Base-by-base conservation (phyloP, 1,140 invertebrate genomes). In the Drosophila nannoptera region DNA sequence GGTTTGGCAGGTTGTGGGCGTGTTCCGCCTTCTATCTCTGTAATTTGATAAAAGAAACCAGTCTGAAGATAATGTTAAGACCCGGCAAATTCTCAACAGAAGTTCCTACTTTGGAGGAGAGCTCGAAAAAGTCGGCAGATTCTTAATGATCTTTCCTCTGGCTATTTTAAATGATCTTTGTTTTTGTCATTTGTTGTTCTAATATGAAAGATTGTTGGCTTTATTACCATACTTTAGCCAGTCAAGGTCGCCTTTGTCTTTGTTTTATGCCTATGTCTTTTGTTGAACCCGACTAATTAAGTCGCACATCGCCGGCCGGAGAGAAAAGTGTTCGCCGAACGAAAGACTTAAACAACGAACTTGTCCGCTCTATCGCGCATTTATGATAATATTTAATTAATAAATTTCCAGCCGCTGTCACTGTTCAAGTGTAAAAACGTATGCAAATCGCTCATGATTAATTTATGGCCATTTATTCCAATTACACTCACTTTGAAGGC, bases 401-500 rank as follows among this genome's bases (percentile, higher is more conserved):
- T 73, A 49, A 76, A 71, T 60, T 54, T 45, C 42, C 43, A 64
- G 48, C 69, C 36, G 60, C 63, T 66, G 75, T 72, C 63, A 75
- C 45, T 77, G 75, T 69, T 45, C 32, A 69, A 73, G 49, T 65
- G 46, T 43, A 50, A 1, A 22, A 22, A 11, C 43, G 32, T 60
- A 67, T 67, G 69, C 69, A 60, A 66, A 71, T 53, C 22, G 31
- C 4, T 7, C 12, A 54, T 35, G 48, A 36, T 33, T 29, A 43
- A 48, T 62, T 58, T 76, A 65, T 66, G 71, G 58, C 8, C 61
- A 78, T 63, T 78, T 73, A 80, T 84, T 69, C 42, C 56, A 73
- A 65, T 52, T 66, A 60, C 77, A 83, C 80, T 83, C 80, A 83
- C 80, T 86, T 76, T 74, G 74, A 80, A 68, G 64, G 63, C 60